Evolutionary conservation across 2,888 invertebrate genomes (phyloP).

Genomic region (Plebejus argus): DNA sequence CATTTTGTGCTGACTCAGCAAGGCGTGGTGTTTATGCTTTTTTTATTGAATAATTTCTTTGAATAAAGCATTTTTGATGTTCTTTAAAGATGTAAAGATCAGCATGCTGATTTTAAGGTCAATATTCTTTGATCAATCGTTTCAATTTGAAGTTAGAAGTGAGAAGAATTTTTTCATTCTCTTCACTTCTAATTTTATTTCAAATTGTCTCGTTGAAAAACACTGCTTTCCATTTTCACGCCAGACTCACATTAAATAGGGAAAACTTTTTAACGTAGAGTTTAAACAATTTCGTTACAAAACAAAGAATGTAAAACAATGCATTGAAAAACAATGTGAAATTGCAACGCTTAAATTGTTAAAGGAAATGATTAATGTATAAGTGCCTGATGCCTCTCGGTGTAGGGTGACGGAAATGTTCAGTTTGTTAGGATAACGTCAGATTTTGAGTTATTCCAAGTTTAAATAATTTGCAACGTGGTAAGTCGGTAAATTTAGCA

Average conservation of each 20-base stretch:
- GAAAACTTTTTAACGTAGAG: neutral
- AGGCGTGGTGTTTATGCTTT: no score
- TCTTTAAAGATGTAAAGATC: no score
- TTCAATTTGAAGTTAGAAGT: no score
- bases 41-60: no score
- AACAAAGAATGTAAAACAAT: conserved; percentile 22
- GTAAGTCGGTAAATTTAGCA: neutral
- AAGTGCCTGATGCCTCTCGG: conserved; percentile 15
- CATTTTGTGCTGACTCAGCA: no score
- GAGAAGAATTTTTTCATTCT: no score
- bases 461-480: neutral
- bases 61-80: no score
- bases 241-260: neutral
- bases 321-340: conserved; percentile 30
- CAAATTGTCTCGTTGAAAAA: neutral
- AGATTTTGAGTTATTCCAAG: neutral
- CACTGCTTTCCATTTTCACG: neutral
- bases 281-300: conserved; percentile 8
- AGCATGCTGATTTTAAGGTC: no score
- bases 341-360: conserved; percentile 28
- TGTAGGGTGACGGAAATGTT: neutral
- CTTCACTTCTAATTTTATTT: no score
- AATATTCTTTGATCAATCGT: no score
- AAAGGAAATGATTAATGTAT: conserved; percentile 26
- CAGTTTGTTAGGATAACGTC: neutral